Evolutionary conservation across 2,797 vertebrate species (phyloP).

Genomic region (Enteromius fasciolatus): DNA sequence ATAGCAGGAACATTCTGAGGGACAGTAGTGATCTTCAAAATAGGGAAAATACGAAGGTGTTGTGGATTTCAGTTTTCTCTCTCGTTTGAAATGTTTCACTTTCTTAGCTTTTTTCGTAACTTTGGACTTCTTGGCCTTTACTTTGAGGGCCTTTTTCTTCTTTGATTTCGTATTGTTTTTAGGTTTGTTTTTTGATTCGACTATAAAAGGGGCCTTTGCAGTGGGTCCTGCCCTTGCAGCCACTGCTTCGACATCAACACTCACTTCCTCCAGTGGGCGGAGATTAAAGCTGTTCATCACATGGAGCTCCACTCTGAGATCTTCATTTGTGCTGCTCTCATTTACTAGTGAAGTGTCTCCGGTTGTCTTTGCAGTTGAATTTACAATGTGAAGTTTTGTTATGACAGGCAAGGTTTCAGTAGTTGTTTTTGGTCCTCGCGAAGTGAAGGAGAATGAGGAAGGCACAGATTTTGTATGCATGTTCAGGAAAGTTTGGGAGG

Average conservation of each 20-base stretch:
- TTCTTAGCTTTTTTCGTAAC: slow-evolving; percentile 61
- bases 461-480: background rate
- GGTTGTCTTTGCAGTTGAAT: slow-evolving; percentile 18
- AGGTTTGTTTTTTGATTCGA: background rate
- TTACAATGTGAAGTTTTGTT: slow-evolving; percentile 2
- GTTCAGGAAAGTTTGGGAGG: slow-evolving; percentile 1
- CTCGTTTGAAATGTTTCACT: slow-evolving; percentile 49
- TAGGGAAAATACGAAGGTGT: slow-evolving; percentile 62
- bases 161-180: slow-evolving; percentile 48
- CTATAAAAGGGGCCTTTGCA: background rate
- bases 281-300: slow-evolving; percentile 39
- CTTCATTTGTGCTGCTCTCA: slow-evolving; percentile 27
- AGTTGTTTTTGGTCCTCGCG: background rate
- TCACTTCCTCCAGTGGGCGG: slow-evolving; percentile 24
- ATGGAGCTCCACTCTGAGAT: slow-evolving; percentile 50
- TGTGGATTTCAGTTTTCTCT: slow-evolving; percentile 41
- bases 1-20: slow-evolving; percentile 72
- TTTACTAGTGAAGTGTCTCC: slow-evolving; percentile 36
- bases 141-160: slow-evolving; percentile 36
- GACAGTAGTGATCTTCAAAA: slow-evolving; percentile 73
- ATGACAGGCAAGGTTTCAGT: background rate
- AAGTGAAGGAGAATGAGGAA: slow-evolving; percentile 3
- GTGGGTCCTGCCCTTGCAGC: slow-evolving; percentile 44
- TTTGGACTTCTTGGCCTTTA: slow-evolving; percentile 51
- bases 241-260: slow-evolving; percentile 40